Evolutionary conservation across 2,888 invertebrate genomes (phyloP).

Genomic region (Cephus pygmeus): DNA sequence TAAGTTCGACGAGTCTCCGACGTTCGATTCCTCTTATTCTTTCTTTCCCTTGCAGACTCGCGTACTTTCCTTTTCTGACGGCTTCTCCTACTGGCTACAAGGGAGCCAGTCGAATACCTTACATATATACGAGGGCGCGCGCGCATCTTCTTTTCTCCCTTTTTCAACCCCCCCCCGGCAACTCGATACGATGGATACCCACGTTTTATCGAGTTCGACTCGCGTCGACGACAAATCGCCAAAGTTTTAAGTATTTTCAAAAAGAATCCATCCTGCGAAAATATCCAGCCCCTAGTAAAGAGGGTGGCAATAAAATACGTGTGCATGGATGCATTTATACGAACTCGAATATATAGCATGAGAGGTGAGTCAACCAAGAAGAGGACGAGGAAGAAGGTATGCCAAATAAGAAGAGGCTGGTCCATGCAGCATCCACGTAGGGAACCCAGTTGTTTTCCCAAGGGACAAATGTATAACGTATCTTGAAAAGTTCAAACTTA

Average conservation of each 20-base stretch:
- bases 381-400: slow-evolving; percentile 19
- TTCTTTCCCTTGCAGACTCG: neutral
- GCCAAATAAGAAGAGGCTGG: slow-evolving; percentile 9
- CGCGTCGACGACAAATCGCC: slow-evolving; percentile 51
- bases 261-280: slow-evolving; percentile 50
- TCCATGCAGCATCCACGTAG: slow-evolving; percentile 15
- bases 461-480: slow-evolving; percentile 48
- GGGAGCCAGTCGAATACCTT: neutral
- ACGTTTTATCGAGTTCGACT: slow-evolving; percentile 43
- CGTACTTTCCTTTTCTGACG: neutral
- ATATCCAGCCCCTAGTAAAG: slow-evolving; percentile 37
- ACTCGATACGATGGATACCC: slow-evolving; percentile 24
- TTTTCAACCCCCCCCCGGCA: neutral
- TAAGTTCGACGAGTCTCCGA: slow-evolving; percentile 39
- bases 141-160: slow-evolving; percentile 20
- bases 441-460: slow-evolving; percentile 46
- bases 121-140: neutral
- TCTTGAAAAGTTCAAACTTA: slow-evolving; percentile 32
- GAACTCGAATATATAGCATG: slow-evolving; percentile 26
- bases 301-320: slow-evolving; percentile 53
- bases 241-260: slow-evolving; percentile 59
- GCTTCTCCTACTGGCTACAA: neutral
- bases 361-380: slow-evolving; percentile 25
- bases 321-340: slow-evolving; percentile 56
- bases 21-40: slow-evolving; percentile 20